Conservation (phyloP, 35 echinoderm and acorn worm species). For the Chiridota heheva region DNA sequence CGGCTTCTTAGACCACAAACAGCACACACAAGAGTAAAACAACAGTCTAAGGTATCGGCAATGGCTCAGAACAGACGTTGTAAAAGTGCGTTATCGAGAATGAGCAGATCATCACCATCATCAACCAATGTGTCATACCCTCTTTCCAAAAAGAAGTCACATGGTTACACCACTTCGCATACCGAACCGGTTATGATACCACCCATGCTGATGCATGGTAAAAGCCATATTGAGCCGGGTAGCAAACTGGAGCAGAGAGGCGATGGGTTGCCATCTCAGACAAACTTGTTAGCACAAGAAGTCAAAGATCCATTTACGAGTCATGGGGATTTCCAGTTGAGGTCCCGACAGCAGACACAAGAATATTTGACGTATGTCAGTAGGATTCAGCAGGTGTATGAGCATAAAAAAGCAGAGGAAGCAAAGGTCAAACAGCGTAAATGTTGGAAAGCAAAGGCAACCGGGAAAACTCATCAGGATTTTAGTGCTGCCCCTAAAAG, state of each 20-base stretch:
- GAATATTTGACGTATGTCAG: slow-evolving; percentile 66
- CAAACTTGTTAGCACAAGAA: neutral
- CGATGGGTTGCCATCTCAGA: neutral
- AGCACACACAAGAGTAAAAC: slow-evolving; percentile 30
- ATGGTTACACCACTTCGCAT: slow-evolving; percentile 82
- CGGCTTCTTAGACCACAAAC: slow-evolving; percentile 56
- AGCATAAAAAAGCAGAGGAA: slow-evolving; percentile 34
- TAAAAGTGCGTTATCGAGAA: slow-evolving; percentile 1
- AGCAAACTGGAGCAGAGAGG: neutral
- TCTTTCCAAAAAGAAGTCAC: slow-evolving; percentile 61
- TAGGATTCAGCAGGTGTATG: slow-evolving; percentile 59
- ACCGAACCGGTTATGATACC: slow-evolving; percentile 62
- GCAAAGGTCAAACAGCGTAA: slow-evolving; percentile 51
- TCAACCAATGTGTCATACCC: slow-evolving; percentile 10
- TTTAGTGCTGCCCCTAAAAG: slow-evolving; percentile 10
- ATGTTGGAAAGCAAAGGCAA: slow-evolving; percentile 71
- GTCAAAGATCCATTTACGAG: slow-evolving; percentile 78
- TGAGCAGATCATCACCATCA: neutral
- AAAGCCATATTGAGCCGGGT: slow-evolving; percentile 28
- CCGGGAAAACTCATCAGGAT: slow-evolving; percentile 38
- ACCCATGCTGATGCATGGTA: slow-evolving; percentile 87
- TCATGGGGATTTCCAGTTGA: slow-evolving; percentile 68
- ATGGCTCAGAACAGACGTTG: slow-evolving; percentile 12
- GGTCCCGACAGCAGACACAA: slow-evolving; percentile 76
- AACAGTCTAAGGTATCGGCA: slow-evolving; percentile 17